phyloP scores from a whole-genome alignment of 2,797 vertebrate species.

The Apogon talboti region DNA sequence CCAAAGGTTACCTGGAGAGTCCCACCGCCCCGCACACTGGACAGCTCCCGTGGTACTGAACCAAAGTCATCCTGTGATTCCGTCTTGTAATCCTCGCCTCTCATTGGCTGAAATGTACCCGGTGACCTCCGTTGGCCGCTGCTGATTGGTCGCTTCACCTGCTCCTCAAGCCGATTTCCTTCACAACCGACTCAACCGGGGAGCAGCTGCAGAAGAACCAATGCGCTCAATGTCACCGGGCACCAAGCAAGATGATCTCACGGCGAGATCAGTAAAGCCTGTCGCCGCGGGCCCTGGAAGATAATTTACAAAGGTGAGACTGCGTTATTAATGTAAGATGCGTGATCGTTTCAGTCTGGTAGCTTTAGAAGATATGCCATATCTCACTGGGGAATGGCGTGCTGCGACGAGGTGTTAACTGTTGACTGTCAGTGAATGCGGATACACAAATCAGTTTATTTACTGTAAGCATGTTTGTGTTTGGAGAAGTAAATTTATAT shows the following conservation, averaged over 20 bases:
- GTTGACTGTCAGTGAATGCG: slow-evolving; percentile 46
- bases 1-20: slow-evolving; percentile 26
- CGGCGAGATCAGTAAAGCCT: background rate
- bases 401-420: slow-evolving; percentile 35
- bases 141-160: slow-evolving; percentile 56
- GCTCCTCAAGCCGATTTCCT: slow-evolving; percentile 57
- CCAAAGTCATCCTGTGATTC: background rate
- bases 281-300: slow-evolving; percentile 3
- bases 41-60: slow-evolving; percentile 57
- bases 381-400: slow-evolving; percentile 40
- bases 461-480: too few species aligned
- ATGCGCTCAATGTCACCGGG: slow-evolving; percentile 62
- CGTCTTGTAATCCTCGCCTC: background rate
- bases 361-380: background rate
- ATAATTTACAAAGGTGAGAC: slow-evolving; percentile 43
- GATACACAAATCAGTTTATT: slow-evolving; percentile 14
- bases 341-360: background rate
- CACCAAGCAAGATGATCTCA: slow-evolving; percentile 18
- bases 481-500: too few species aligned
- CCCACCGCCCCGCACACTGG: slow-evolving; percentile 11
- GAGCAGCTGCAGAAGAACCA: slow-evolving; percentile 48
- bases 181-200: slow-evolving; percentile 35
- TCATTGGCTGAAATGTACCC: slow-evolving; percentile 53
- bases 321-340: background rate
- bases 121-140: background rate